Evolutionary conservation across 53 echinoderm and acorn worm genomes (phyloP), one percentile per base, ranked within the genome.

Genomic region (Crossaster papposus): DNA sequence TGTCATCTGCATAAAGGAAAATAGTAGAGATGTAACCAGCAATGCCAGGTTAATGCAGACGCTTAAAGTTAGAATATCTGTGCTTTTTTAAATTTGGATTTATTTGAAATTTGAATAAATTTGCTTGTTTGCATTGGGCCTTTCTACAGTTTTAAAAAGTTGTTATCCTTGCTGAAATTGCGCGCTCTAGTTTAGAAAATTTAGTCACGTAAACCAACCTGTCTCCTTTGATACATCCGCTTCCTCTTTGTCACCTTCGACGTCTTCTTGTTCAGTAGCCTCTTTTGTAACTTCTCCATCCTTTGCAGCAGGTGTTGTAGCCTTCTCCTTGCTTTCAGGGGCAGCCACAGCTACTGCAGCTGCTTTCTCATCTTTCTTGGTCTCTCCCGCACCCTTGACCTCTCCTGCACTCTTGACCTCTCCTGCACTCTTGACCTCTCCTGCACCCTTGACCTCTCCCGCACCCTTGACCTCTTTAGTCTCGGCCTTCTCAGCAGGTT

Each of bases 401-500:
- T n/a, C n/a, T n/a, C n/a, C n/a, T n/a, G n/a, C n/a, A n/a, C n/a
- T 52, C 52, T 92, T 77, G 30, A 70, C 54, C 74, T 88, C 81
- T 13, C 89, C 92, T 3, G 83, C 30, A 3, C 36, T 54, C 29
- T 83, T 77, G 22, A 35, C 58, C 70, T 82, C 30, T 23, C 35
- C 87, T 4, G 77, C 34, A 29, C 52, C 53, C 29, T 83, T 77
- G 22, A 35, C 58, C 70, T 82, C 30, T 23, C 35, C 87, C 3
- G 77, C 34, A 14, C 35, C 23, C 36, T 15, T 30, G 24, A 68
- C 54, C 23, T 81, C 83, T 81, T 80, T 88, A 10, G 52, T 52
- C 52, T 92, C 82, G 30, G 79, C 54, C 74, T 88, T 88, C 23
- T 92, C 92, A 4, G 83, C 30, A 3, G 90, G 65, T 36, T 90